Conservation (phyloP, 2,113 vertebrate species). For the Nyctibius bracteatus region DNA sequence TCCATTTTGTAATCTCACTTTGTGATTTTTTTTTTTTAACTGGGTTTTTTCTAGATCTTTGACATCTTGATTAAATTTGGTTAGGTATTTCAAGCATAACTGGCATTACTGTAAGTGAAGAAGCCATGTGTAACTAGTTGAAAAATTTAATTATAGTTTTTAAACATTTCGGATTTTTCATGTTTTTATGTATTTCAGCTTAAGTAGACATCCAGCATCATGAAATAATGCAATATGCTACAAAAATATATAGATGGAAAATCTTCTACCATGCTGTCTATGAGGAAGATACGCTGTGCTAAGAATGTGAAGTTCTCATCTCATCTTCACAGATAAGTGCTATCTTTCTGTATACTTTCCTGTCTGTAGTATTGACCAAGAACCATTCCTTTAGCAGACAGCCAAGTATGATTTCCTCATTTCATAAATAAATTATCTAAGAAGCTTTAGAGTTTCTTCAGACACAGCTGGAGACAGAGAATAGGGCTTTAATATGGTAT, state of each 20-base stretch:
- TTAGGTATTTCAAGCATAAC: not conserved
- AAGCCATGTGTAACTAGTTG: not conserved
- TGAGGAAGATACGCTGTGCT: not conserved
- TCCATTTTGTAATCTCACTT: not conserved
- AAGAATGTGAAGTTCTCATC: not conserved
- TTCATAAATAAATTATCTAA: not conserved
- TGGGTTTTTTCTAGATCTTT: not conserved
- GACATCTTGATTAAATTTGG: constrained; percentile 16
- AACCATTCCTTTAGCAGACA: not conserved
- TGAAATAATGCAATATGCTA: not conserved
- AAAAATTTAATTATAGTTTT: not conserved
- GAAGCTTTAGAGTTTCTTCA: not conserved
- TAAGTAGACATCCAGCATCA: not conserved
- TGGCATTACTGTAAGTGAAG: not conserved
- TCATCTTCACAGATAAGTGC: not conserved
- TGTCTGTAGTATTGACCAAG: not conserved
- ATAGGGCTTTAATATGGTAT: not conserved
- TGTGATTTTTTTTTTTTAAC: not conserved
- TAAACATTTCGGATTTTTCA: not conserved
- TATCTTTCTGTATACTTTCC: not conserved
- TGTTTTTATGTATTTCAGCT: not conserved
- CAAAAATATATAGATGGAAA: not conserved
- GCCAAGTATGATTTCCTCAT: not conserved
- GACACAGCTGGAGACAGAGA: not conserved
- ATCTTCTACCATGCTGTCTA: not conserved